Conservation (phyloP, 2,113 vertebrate species). For the Ceyx margarethae region DNA sequence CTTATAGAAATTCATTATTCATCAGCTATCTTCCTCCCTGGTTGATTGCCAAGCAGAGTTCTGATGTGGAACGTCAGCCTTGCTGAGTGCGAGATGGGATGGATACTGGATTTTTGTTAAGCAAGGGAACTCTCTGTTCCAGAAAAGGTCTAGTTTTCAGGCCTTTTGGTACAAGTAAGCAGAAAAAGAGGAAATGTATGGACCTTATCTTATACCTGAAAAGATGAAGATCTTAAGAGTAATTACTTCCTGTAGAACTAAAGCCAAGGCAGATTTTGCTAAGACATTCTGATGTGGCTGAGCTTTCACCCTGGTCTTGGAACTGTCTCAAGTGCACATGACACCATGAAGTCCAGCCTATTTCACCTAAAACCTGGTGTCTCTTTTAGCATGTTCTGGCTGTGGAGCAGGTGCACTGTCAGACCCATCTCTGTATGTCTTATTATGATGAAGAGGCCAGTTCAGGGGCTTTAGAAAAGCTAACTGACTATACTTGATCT, state of each 20-base stretch:
- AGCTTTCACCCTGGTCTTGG: neutral
- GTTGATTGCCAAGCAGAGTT: neutral
- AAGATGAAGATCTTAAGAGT: neutral
- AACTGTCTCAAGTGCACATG: neutral
- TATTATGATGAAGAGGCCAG: neutral
- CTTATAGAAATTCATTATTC: constrained; percentile 27
- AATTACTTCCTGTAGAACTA: neutral
- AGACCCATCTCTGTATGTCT: neutral
- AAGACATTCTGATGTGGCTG: neutral
- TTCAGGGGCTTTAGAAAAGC: neutral
- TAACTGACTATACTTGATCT: neutral
- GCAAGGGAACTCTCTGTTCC: neutral
- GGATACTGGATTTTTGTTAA: neutral
- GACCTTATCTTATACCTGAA: neutral
- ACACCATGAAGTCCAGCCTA: neutral
- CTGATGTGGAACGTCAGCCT: neutral
- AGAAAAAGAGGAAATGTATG: neutral
- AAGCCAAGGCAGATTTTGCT: neutral
- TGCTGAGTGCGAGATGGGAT: neutral
- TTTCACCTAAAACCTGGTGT: neutral
- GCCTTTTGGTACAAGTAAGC: neutral
- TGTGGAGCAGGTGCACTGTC: neutral
- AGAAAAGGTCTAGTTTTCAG: neutral
- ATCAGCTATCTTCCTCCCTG: neutral
- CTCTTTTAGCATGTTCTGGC: neutral